Percentiles rank a stretch among this genome's conserved stretches.
phyloP scores from a whole-genome alignment of 2,888 invertebrate species.

The Blastobasis adustella region DNA sequence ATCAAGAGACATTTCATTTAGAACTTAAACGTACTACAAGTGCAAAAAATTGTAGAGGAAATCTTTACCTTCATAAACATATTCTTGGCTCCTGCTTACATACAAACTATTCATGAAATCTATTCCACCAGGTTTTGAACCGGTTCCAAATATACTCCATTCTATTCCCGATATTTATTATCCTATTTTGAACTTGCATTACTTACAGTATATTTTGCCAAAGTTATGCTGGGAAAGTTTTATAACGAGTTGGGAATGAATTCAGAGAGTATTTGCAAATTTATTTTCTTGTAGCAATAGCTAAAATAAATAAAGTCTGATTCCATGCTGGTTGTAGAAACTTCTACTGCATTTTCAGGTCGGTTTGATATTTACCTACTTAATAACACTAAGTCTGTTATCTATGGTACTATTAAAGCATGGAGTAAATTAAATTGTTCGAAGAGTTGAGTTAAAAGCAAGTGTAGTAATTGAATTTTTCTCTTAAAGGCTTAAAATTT shows the following conservation, averaged over 20 bases:
- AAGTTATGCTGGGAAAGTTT: constrained; percentile 17
- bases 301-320: no score
- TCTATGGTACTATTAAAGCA: no score
- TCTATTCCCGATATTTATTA: constrained; percentile 38
- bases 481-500: no score
- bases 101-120: not conserved
- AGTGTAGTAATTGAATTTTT: no score
- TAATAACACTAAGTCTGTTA: no score
- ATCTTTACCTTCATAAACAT: no score
- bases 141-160: constrained; percentile 39
- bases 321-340: not conserved
- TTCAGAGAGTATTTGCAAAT: constrained; percentile 1
- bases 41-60: no score
- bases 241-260: constrained; percentile 8
- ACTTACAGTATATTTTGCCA: constrained; percentile 13
- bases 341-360: not conserved
- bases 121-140: constrained; percentile 27
- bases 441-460: no score
- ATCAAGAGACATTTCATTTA: not conserved
- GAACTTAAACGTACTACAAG: not conserved
- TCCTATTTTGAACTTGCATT: constrained; percentile 28
- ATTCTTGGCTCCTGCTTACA: not conserved
- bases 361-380: no score
- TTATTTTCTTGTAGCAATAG: constrained; percentile 3
- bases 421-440: no score